Conservation (phyloP, 2,797 vertebrate species). For the Danio aesculapii region DNA sequence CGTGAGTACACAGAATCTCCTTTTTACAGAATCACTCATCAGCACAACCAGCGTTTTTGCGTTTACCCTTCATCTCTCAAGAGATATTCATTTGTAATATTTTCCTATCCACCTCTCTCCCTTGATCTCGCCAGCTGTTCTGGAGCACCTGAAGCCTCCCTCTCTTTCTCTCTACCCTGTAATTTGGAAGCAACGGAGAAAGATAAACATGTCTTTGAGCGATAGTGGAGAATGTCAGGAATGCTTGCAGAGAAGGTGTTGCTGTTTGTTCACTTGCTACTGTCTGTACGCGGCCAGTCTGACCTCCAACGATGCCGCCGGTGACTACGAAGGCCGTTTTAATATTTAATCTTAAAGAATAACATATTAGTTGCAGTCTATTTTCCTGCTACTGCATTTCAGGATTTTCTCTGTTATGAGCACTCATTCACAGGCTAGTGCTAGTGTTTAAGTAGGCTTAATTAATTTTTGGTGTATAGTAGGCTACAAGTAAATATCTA, state of each 20-base stretch:
- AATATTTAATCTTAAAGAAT: too few species aligned
- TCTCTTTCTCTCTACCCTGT: conserved; percentile 66
- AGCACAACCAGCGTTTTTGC: conserved; percentile 55
- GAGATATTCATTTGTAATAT: conserved; percentile 64
- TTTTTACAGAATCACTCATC: conserved; percentile 65
- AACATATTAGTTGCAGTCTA: too few species aligned
- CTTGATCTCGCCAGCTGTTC: conserved; percentile 76
- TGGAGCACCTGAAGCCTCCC: conserved; percentile 74
- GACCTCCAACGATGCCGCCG: background rate
- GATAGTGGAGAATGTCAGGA: conserved; percentile 72
- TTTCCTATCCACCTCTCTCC: conserved; percentile 47
- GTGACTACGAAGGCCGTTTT: too few species aligned
- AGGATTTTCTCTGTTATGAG: too few species aligned
- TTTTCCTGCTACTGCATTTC: too few species aligned
- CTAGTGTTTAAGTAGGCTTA: too few species aligned
- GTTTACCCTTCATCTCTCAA: conserved; percentile 65
- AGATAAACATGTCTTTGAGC: conserved; percentile 76
- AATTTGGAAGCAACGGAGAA: conserved; percentile 70
- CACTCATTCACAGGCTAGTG: too few species aligned
- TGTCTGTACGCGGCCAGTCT: conserved; percentile 20
- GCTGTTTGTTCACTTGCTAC: conserved; percentile 63
- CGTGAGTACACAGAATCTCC: conserved; percentile 43
- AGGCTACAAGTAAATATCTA: too few species aligned
- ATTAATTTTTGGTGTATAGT: too few species aligned
- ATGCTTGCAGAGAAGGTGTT: conserved; percentile 63